Evolutionary conservation across 35 echinoderm and acorn worm genomes (phyloP).

Genomic region (Apostichopus parvimensis): DNA sequence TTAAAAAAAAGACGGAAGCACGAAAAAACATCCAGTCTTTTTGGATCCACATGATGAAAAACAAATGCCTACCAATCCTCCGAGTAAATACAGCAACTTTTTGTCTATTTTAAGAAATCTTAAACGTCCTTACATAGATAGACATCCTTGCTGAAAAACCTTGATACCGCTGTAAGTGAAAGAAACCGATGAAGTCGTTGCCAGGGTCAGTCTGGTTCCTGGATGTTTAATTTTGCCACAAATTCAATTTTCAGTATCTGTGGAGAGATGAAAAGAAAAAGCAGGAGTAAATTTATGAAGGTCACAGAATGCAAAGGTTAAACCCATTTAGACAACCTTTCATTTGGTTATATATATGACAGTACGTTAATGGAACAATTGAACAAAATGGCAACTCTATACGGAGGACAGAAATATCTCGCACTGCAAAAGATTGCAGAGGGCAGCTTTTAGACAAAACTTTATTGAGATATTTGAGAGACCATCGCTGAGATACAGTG

Average conservation of each 20-base stretch:
- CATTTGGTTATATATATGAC: no score
- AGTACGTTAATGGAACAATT: no score
- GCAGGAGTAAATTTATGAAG: no score
- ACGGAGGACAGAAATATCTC: no score
- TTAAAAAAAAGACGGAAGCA: background rate
- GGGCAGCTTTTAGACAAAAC: no score
- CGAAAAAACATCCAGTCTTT: background rate
- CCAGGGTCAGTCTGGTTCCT: constrained; percentile 78
- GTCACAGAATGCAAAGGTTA: no score
- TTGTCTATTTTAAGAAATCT: background rate
- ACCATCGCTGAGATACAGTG: no score
- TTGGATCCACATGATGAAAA: background rate
- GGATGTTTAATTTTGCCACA: constrained; percentile 85
- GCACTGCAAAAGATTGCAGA: no score
- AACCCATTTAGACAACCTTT: no score
- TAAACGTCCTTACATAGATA: background rate
- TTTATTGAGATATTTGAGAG: no score
- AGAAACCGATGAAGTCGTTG: background rate
- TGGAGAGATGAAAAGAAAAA: background rate
- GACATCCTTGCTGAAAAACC: background rate
- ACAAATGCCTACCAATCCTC: background rate
- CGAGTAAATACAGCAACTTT: background rate
- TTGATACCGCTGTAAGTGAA: background rate
- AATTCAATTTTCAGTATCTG: constrained; percentile 95
- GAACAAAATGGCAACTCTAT: no score